Conservation (phyloP, 2,888 invertebrate genomes). For the Meloe dianella region DNA sequence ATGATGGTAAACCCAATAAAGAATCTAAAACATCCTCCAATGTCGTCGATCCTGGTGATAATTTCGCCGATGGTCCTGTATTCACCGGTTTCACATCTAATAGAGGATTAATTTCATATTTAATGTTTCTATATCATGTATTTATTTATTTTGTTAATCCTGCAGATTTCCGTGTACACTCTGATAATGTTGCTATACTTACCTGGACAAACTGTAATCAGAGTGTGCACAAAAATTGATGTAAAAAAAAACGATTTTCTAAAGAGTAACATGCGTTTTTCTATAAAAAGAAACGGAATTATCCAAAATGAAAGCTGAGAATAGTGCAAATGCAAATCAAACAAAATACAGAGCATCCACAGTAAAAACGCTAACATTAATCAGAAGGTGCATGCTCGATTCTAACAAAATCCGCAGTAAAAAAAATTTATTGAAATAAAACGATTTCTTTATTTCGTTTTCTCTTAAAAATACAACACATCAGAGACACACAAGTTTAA, state of each 20-base stretch:
- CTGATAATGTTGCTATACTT: not conserved
- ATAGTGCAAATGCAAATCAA: not conserved
- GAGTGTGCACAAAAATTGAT: not conserved
- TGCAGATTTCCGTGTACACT: too few species aligned
- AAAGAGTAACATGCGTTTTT: not conserved
- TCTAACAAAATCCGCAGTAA: conserved; percentile 55
- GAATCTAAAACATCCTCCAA: conserved; percentile 94
- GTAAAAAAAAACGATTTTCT: too few species aligned
- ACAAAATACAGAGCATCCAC: not conserved
- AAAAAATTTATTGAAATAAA: conserved; percentile 47
- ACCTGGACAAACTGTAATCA: not conserved
- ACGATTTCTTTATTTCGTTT: conserved; percentile 38
- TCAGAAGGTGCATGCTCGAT: not conserved
- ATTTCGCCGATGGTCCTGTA: conserved; percentile 65
- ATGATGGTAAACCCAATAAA: conserved; percentile 83
- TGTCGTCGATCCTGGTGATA: conserved; percentile 83
- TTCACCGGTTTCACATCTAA: conserved; percentile 56
- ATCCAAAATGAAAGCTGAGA: too few species aligned
- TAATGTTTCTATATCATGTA: not conserved
- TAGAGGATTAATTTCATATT: conserved; percentile 9
- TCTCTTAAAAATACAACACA: conserved; percentile 29
- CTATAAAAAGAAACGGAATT: too few species aligned
- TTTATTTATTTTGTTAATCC: not conserved
- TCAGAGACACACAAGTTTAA: conserved; percentile 8
- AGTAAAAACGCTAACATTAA: not conserved